Base-by-base conservation (phyloP, 2,113 vertebrate genomes). In the Phyllostomus discolor region DNA sequence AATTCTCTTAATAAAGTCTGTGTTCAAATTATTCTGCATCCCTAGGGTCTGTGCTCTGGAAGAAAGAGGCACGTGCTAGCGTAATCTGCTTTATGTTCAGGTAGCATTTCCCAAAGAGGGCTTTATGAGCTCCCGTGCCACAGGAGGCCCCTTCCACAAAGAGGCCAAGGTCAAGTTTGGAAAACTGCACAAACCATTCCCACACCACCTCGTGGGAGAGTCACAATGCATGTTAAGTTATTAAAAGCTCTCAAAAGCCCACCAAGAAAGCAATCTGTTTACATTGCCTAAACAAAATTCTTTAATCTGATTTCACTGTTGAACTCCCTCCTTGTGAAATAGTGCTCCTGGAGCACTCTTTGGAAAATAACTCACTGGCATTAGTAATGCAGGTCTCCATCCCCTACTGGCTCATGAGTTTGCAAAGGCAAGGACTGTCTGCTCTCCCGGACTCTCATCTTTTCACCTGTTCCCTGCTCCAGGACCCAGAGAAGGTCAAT, bases 1-100 rank as follows among this genome's bases (percentile, higher is more conserved):
- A 78, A 96, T 96, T 96, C 43, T 84, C 76, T 95, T 97, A 97
- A 95, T 98, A 94, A 96, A 97, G 95, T 94, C 97, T 92, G 90
- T 80, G 72, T 90, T 96, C 41, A 94, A 95, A 94, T 96, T 85
- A 92, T 62, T 62, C 48, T 19, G 3, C 46, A 11, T 97, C 96
- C 96, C 95, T 50, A 2, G 94, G 81, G 95, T 90, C 59, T 92
- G 76, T 43, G 67, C 48, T 33, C 67, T 52, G 64, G 22, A 66
- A 78, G 43, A 86, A 17, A 41, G 72, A 84, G 73, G 35, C 79
- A 70, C 0, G 0, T 9, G 11, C 50, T 41, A 6, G 84, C 43
- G 5, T 0, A 43, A 46, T 38, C 76, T 75, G 91, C 59, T 50
- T 88, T 43, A n/a, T 52, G 62, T 73, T 67, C 41, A 35, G 50